These are phyloP conservation scores for Stichodactyla mertensii DNA, from an alignment of 64 coral and sea anemone species.

Conservation along the genomic window DNA sequence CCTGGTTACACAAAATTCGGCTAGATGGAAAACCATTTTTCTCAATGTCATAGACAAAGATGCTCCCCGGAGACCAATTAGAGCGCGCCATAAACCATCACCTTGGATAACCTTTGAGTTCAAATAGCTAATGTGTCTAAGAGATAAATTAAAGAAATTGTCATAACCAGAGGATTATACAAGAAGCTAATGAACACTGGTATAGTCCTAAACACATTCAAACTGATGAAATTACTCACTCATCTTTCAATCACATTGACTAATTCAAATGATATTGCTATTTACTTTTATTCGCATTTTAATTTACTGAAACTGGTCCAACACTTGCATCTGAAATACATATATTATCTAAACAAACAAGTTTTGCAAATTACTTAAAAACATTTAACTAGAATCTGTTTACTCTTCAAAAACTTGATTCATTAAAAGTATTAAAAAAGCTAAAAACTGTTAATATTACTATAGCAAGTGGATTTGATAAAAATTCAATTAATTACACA, in stretches of 20 bases:
- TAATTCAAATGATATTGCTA: neutral
- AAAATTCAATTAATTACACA: no score
- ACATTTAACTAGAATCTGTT: no score
- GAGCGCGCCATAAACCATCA: constrained; percentile 23
- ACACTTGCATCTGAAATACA: neutral
- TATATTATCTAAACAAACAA: no score
- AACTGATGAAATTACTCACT: neutral
- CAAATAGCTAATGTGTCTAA: neutral
- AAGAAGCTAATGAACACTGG: neutral
- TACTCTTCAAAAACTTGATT: no score
- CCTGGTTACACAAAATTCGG: no score
- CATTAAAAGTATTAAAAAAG: no score
- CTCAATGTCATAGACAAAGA: neutral
- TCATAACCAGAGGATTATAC: neutral
- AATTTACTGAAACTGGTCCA: neutral
- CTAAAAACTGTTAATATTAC: no score
- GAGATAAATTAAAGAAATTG: neutral
- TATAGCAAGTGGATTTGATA: no score
- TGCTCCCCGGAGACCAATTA: constrained; percentile 11
- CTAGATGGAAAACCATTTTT: no score
- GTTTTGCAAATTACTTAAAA: no score
- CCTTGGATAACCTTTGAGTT: constrained; percentile 29
- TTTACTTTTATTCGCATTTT: neutral
- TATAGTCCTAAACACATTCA: neutral
- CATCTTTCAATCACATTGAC: neutral